Base-by-base conservation (phyloP, 2,888 invertebrate species). In the Drosophila maculinotata region DNA sequence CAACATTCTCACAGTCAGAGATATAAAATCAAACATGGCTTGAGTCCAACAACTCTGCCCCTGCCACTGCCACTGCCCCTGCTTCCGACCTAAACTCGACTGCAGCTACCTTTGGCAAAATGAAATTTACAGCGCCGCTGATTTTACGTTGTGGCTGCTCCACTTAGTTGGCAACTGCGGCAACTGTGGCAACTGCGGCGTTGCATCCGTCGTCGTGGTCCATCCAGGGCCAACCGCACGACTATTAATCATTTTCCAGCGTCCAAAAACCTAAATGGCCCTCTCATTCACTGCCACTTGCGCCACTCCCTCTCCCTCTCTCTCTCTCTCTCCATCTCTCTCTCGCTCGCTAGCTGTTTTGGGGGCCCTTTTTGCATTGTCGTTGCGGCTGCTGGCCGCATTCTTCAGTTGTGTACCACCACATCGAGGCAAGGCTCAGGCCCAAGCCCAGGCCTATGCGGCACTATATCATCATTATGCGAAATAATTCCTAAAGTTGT, bases 191-290 rank as follows among this genome's bases (percentile, higher is more conserved):
- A 65, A 62, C 72, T 30, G 54, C 58, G 69, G 60, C 51, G 57
- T 53, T 80, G 73, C 80, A 84, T 70, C 75, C 79, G 56, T 36
- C 42, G 48, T 28, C 31, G 31, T 47, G 25, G 35, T 8, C 17
- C 15, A 67, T 60, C 54, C 73, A 65, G 65, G 64, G 58, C 70
- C 62, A 79, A 76, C 76, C 69, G 63, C 85, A 82, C 83, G 80
- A 82, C 86, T 80, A 80, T 80, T 80, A 80, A 80, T 80, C 86
- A 80, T 82, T 85, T 80, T 85, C 74, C 86, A 85, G 86, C 71
- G 71, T 82, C 85, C 85, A 80, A 80, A 79, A 85, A 82, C 82
- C 82, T 82, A 70, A 82, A 71, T 85, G 74, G 73, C 57, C 58
- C 57, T 75, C 75, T 70, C 68, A 53, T 70, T 83, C 62, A 69